Base-by-base conservation (phyloP, 2,888 invertebrate species). In the Luffia ferchaultella region DNA sequence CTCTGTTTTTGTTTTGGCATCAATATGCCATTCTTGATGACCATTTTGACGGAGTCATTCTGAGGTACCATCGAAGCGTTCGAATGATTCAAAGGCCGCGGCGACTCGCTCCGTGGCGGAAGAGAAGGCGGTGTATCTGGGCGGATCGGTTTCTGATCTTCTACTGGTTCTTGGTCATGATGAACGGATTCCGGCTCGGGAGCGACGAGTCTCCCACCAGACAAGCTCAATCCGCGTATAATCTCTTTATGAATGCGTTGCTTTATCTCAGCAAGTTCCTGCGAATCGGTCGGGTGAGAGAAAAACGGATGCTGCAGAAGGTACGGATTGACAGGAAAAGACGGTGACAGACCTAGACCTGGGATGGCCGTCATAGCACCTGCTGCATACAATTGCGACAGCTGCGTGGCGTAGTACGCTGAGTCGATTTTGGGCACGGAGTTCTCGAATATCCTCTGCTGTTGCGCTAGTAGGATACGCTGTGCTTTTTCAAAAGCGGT, bases 1-100 rank as follows among this genome's bases (percentile, higher is more conserved):
- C 95, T 80, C 70, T 96, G 96, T 62, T 96, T 96, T 64, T 95
- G 95, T 62, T 96, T 96, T 1, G 95, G 95, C 90, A 95, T 94
- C 1, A 95, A 77, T 0, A 95, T 90, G 0, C 95, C 95, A 62
- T 95, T 95, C 70, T 95, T 95, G 50, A 95, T 93, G 0, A 95
- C 94, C 93, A 95, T 93, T 71, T 94, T 93, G 0, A 94, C 90
- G 0, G 90, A 89, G 61, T 89, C 89, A 0, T 87, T 86, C 57
- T 74, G 80, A 0, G 76, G 65, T 7, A 69, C 63, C n/a, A 77
- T 55, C 30, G 30, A 12, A 2, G 20, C 3, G n/a, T 7, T 43
- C 49, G 60, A 68, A 52, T 71, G 79, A 46, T 80, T 85, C 16
- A 86, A 72, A 17, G 83, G 75, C 50, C 82, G 65, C 20, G 74